These are phyloP conservation scores for Spinibarbus caldwelli DNA, from an alignment of 2,797 vertebrate species.

Conservation along the genomic window DNA sequence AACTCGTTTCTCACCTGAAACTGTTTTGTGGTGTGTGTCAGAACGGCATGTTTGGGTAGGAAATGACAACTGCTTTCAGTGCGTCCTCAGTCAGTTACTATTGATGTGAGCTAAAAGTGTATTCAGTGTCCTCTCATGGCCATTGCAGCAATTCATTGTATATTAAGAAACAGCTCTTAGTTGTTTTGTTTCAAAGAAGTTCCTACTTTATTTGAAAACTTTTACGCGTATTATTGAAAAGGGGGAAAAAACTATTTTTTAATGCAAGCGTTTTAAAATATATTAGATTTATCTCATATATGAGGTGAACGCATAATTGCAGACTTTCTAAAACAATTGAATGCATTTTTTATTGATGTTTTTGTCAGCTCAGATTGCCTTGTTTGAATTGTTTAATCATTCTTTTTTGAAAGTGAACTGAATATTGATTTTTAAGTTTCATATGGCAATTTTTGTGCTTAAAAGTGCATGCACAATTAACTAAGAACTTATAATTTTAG, in stretches of 20 bases:
- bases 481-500: neutral
- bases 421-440: neutral
- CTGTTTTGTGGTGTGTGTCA: neutral
- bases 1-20: neutral
- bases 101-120: neutral
- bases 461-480: neutral
- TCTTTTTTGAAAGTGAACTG: neutral
- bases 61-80: conserved; percentile 15
- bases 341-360: neutral
- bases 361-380: neutral
- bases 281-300: neutral
- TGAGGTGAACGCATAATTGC: neutral
- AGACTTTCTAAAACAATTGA: neutral
- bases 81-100: neutral
- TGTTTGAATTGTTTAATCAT: neutral
- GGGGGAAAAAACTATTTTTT: neutral
- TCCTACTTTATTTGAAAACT: neutral
- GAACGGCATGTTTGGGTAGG: neutral
- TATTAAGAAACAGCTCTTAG: neutral
- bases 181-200: neutral
- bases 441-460: neutral
- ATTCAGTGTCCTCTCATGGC: neutral
- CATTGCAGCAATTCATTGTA: neutral
- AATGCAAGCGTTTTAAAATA: neutral
- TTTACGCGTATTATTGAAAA: neutral